Conservation (phyloP, 2,797 vertebrate species). For the Coranthus polyacanthus region DNA sequence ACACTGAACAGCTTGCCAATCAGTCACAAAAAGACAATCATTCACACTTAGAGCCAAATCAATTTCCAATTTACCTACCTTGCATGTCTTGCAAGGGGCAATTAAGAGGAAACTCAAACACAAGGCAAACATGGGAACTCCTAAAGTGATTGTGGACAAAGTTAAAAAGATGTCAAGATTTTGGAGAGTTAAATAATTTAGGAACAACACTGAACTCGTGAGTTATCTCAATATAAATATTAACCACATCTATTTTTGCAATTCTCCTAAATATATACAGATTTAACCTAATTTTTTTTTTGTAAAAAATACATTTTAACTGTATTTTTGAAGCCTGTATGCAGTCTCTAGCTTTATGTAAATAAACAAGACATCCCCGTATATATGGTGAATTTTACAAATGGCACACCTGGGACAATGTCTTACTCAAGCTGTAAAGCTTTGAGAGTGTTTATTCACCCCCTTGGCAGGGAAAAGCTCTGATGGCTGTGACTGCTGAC, state of each 20-base stretch:
- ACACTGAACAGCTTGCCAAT: conserved; percentile 15
- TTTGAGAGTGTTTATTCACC: conserved; percentile 59
- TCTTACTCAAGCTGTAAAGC: conserved; percentile 59
- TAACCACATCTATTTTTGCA: too few species aligned
- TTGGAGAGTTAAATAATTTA: conserved; percentile 1
- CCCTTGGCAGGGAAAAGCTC: conserved; percentile 46
- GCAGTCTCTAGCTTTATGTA: conserved; percentile 1
- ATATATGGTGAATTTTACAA: conserved; percentile 44
- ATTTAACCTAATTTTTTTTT: not conserved
- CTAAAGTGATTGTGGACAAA: not conserved
- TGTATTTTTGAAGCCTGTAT: not conserved
- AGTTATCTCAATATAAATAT: too few species aligned
- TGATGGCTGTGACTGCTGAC: conserved; percentile 67
- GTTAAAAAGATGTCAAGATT: not conserved
- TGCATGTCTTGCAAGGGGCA: conserved; percentile 4
- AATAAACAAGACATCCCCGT: conserved; percentile 10
- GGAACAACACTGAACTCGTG: not conserved
- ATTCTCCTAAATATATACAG: too few species aligned
- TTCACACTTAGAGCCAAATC: conserved; percentile 42
- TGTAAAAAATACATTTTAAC: conserved; percentile 1
- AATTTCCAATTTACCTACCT: conserved; percentile 21
- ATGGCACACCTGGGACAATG: conserved; percentile 35
- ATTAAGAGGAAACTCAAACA: conserved; percentile 15
- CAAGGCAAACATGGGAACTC: not conserved
- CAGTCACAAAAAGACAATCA: conserved; percentile 34